phyloP scores from a whole-genome alignment of 2,888 invertebrate species.

The Xestia sexstrigata region DNA sequence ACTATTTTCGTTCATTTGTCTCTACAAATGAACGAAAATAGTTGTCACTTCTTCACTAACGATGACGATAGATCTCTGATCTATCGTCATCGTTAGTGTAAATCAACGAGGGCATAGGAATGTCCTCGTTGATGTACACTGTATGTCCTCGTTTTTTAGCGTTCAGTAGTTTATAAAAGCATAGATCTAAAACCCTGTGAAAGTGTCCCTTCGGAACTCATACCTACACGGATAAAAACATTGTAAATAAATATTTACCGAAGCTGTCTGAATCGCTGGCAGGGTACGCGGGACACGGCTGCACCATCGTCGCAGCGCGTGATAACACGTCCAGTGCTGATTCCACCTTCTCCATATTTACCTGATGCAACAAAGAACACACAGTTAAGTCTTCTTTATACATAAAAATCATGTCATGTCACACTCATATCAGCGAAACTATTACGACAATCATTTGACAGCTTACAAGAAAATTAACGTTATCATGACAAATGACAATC shows the following conservation, averaged over 20 bases:
- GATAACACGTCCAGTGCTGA: constrained; percentile 96
- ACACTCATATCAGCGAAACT: constrained; percentile 3
- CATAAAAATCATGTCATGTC: not conserved
- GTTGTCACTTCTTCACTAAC: too few species aligned
- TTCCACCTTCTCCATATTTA: constrained; percentile 93
- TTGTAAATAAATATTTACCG: constrained; percentile 83
- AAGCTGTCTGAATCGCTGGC: constrained; percentile 88
- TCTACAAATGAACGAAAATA: too few species aligned
- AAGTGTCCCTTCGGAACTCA: not conserved
- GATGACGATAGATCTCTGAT: too few species aligned
- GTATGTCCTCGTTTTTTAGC: not conserved
- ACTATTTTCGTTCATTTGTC: constrained; percentile 41
- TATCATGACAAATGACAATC: constrained; percentile 38
- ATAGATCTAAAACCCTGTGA: not conserved
- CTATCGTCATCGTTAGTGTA: constrained; percentile 23
- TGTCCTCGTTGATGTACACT: too few species aligned
- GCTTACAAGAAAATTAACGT: constrained; percentile 33
- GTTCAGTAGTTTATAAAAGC: not conserved
- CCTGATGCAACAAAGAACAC: constrained; percentile 64
- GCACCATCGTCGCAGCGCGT: constrained; percentile 97
- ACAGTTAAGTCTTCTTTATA: not conserved
- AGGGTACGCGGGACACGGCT: constrained; percentile 91
- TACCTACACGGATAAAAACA: constrained; percentile 11
- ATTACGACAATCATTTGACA: constrained; percentile 15
- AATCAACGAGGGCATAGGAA: too few species aligned